Evolutionary conservation across 2,888 invertebrate genomes (phyloP), one percentile per base, ranked within the genome.

Genomic region (Epistrophe grossulariae): DNA sequence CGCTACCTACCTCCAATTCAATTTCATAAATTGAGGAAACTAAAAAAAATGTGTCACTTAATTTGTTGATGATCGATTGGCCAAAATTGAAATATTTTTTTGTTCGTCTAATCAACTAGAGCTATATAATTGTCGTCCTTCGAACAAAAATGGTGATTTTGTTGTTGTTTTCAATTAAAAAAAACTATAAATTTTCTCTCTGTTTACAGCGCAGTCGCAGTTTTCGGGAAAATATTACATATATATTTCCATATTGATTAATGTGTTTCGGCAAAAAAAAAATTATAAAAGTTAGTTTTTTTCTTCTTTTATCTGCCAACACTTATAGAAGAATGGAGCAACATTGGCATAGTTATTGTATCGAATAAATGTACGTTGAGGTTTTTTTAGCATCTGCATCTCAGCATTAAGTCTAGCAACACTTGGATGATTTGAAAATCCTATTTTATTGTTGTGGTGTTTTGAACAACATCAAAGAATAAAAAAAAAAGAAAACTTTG

Each of bases 221-320:
- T 10, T 28, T 17, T 57, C 0, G 10, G 31, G 10, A 35, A 35
- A 17, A n/a, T 35, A 59, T n/a, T n/a, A n/a, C n/a, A 35, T 31
- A 59, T 24, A 24, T 24, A 13, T 59, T 50, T 68, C 17, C 19
- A 38, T 68, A 68, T 68, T 68, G 68, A 68, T 68, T 68, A 13
- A 35, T 68, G 45, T 45, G 28, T 48, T n/a, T 64, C 45, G 64
- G 28, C 28, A 45, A 43, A 64, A 64, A 59, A 59, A 59, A 38
- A 35, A 35, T 6, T 0, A 8, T 1, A 45, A n/a, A 15, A n/a
- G 15, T 19, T 19, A 43, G n/a, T 64, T 45, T 64, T 64, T n/a
- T n/a, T 43, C 19, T 17, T 38, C 31, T 9, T 45, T 6, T 45
- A 10, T 45, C 10, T 45, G 17, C 19, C 17, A 40, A 62, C 15